Conservation (phyloP, 2,113 vertebrate species). For the Scatophagus argus region DNA sequence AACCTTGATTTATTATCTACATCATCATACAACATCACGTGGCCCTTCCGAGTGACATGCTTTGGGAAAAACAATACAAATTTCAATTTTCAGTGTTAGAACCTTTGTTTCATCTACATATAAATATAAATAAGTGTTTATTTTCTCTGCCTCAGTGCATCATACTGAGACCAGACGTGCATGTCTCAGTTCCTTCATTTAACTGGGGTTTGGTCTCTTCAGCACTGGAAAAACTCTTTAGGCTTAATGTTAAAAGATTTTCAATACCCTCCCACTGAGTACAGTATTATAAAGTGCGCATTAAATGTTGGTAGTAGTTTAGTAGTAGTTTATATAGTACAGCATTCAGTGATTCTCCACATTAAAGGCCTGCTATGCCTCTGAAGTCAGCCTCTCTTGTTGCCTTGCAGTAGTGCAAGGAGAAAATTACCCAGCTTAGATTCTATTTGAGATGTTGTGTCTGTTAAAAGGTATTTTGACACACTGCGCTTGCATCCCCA, state of each 20-base stretch:
- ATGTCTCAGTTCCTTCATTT: neutral
- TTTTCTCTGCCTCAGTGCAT: constrained; percentile 9
- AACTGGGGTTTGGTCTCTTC: neutral
- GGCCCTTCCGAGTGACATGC: neutral
- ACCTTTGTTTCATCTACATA: neutral
- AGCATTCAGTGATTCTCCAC: neutral
- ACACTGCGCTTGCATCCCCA: neutral
- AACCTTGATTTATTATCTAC: constrained; percentile 15
- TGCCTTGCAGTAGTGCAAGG: constrained; percentile 56
- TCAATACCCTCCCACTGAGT: neutral
- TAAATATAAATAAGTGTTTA: constrained; percentile 28
- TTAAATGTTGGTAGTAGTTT: neutral
- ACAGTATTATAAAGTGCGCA: constrained; percentile 29
- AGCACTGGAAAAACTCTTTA: neutral
- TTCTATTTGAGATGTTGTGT: neutral
- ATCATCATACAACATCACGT: constrained; percentile 6
- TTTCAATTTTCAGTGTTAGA: neutral
- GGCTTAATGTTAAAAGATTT: neutral
- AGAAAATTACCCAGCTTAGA: neutral
- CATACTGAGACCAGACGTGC: neutral
- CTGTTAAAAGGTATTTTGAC: neutral
- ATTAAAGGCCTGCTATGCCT: constrained; percentile 29
- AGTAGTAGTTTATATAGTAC: neutral
- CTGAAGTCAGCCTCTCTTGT: constrained; percentile 62
- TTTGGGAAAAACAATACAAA: neutral